Percentiles rank a stretch among this genome's conserved stretches.
These are phyloP conservation scores for Microctenopoma stevenorrisi DNA, from an alignment of 2,797 vertebrate species.

Conservation along the genomic window DNA sequence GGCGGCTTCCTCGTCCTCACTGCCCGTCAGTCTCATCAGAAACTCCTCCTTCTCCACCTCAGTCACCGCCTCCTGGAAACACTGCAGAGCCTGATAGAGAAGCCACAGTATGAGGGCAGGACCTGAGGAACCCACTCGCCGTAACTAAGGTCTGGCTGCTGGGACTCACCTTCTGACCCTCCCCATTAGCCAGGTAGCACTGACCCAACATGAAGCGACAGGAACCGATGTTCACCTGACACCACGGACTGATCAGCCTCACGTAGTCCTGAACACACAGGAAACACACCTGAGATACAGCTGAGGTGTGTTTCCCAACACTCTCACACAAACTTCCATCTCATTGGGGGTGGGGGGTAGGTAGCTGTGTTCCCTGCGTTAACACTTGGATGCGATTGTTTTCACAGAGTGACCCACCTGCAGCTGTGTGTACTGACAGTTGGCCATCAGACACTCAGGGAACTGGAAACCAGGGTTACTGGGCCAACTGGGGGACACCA, in stretches of 20 bases:
- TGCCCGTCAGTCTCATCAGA: constrained; percentile 86
- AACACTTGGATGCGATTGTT: too few relatives aligned
- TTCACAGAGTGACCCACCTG: constrained; percentile 83
- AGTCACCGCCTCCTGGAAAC: constrained; percentile 90
- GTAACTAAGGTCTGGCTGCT: background rate
- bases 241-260: constrained; percentile 91
- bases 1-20: constrained; percentile 85
- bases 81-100: constrained; percentile 87
- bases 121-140: background rate
- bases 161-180: constrained; percentile 90
- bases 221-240: constrained; percentile 94
- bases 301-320: too few relatives aligned
- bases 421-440: constrained; percentile 94
- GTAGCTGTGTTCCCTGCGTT: too few relatives aligned
- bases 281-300: constrained; percentile 6
- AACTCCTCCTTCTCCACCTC: constrained; percentile 97
- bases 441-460: constrained; percentile 94
- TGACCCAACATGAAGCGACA: constrained; percentile 93
- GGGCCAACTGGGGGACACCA: constrained; percentile 86
- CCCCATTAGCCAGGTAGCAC: constrained; percentile 92
- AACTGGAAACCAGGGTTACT: constrained; percentile 93
- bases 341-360: too few relatives aligned
- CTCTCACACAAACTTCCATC: background rate
- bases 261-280: constrained; percentile 87
- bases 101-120: background rate